A percentile compares a stretch with the other conserved stretches of the same genome.
Conservation (phyloP, 2,797 vertebrate species). For the Mareca strepera region DNA sequence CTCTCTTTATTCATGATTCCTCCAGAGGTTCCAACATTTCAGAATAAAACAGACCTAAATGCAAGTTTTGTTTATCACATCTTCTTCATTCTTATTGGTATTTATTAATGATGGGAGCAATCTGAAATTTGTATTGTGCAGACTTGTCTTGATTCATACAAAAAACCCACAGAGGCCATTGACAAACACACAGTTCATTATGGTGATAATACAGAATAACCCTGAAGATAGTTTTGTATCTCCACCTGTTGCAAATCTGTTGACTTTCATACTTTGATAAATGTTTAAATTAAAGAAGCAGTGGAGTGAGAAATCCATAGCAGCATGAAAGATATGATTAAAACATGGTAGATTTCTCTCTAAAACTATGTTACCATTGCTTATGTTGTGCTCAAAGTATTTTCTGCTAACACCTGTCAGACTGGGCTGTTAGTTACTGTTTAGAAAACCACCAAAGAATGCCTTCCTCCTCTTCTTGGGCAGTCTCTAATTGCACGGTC, state of each 20-base stretch:
- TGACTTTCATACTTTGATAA: not conserved
- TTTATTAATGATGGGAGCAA: not conserved
- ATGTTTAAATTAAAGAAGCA: not conserved
- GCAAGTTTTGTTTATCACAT: not conserved
- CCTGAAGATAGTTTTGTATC: not conserved
- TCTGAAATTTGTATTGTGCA: not conserved
- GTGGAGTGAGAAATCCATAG: not conserved
- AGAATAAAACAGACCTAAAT: not conserved
- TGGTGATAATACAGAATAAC: not conserved
- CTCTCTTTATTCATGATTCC: not conserved
- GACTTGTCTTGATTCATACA: not conserved
- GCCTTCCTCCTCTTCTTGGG: not conserved
- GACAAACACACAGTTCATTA: not conserved
- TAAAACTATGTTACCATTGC: not conserved
- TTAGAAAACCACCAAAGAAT: not conserved
- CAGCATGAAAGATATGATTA: not conserved
- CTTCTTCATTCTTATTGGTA: not conserved
- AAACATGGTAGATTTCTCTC: not conserved
- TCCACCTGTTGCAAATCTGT: not conserved
- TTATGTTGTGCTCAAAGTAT: not conserved
- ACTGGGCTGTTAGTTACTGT: not conserved
- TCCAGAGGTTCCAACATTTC: not conserved
- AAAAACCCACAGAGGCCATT: not conserved
- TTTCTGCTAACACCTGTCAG: not conserved
- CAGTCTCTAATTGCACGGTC: not conserved